Conservation (phyloP, 2,888 invertebrate species). For the Urechis unicinctus region DNA sequence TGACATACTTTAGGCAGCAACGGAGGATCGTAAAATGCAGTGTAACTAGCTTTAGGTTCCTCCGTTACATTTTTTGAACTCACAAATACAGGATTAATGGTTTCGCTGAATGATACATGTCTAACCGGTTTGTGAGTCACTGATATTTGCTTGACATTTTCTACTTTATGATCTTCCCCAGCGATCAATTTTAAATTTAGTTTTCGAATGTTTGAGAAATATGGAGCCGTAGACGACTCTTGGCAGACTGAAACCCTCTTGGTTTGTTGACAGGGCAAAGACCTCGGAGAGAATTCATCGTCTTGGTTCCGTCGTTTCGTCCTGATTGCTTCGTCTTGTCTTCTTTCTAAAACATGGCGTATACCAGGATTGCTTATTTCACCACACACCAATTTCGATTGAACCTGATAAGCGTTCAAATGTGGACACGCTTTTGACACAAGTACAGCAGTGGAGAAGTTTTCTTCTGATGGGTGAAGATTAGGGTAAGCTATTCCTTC, state of each 20-base stretch:
- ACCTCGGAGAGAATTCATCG: neutral
- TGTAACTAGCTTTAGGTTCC: neutral
- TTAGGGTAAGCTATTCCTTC: conserved; percentile 22
- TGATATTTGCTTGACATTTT: too few relatives aligned
- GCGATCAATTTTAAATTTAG: neutral
- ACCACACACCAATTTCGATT: neutral
- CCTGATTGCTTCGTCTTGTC: neutral
- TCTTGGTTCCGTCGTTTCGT: neutral
- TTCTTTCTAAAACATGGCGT: neutral
- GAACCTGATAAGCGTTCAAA: neutral
- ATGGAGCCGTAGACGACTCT: too few relatives aligned
- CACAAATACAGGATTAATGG: conserved; percentile 29
- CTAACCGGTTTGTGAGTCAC: neutral
- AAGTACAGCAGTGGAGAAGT: conserved; percentile 19
- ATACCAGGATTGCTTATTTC: conserved; percentile 1
- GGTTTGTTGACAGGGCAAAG: too few relatives aligned
- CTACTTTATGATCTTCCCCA: neutral
- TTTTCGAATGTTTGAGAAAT: too few relatives aligned
- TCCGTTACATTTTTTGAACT: conserved; percentile 29
- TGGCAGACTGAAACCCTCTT: neutral
- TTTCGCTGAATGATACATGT: conserved; percentile 12
- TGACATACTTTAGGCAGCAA: conserved; percentile 26
- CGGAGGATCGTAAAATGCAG: conserved; percentile 31
- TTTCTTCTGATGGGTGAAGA: conserved; percentile 29
- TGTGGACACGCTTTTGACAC: neutral